These are phyloP conservation scores for Sarotherodon lohbergeri DNA, from an alignment of 2,113 vertebrate species.

Conservation along the genomic window DNA sequence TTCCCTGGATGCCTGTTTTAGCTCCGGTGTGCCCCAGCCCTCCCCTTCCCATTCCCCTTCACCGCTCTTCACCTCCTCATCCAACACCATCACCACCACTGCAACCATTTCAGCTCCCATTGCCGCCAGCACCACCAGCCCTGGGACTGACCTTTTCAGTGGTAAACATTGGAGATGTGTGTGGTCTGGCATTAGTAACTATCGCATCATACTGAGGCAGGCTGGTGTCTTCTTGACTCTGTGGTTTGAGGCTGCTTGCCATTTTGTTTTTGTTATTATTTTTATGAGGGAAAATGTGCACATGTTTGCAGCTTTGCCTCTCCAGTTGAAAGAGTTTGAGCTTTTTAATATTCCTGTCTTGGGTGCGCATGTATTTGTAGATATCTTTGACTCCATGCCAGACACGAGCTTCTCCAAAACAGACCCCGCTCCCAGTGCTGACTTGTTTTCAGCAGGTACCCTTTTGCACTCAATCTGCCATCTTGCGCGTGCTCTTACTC, in stretches of 20 bases:
- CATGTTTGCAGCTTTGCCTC: background rate
- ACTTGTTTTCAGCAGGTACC: constrained; percentile 94
- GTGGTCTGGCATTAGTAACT: background rate
- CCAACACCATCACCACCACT: constrained; percentile 79
- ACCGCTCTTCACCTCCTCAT: constrained; percentile 40
- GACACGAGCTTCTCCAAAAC: constrained; percentile 76
- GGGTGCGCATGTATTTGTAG: constrained; percentile 83
- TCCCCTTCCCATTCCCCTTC: constrained; percentile 48
- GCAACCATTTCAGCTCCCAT: constrained; percentile 76
- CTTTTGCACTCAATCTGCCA: background rate
- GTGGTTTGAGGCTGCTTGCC: background rate
- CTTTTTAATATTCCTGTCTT: constrained; percentile 62
- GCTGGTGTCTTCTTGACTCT: background rate
- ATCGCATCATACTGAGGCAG: background rate
- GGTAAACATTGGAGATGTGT: constrained; percentile 78
- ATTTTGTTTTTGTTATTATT: background rate
- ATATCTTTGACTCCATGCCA: constrained; percentile 89
- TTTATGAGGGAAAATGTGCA: background rate
- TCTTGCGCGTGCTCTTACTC: background rate
- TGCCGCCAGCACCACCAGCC: constrained; percentile 73
- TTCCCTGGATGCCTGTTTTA: constrained; percentile 61
- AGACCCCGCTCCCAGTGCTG: constrained; percentile 83
- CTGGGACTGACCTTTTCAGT: constrained; percentile 93
- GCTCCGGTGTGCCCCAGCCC: constrained; percentile 31
- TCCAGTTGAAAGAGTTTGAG: background rate